phyloP scores from a whole-genome alignment of 2,113 vertebrate species.

The Coturnix japonica region DNA sequence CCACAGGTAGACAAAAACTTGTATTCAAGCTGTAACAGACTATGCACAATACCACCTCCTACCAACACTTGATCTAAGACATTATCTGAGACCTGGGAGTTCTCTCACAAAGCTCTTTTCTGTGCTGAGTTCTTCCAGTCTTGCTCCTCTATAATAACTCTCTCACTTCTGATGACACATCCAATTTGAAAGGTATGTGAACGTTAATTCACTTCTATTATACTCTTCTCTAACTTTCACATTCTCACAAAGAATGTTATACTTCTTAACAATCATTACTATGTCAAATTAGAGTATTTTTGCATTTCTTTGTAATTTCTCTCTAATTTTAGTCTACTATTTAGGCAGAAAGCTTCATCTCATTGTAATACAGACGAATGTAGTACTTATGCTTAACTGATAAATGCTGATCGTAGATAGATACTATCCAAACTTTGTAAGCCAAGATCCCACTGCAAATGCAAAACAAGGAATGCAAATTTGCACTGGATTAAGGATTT shows the following conservation, averaged over 20 bases:
- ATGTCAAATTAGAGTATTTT: background rate
- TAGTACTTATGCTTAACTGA: background rate
- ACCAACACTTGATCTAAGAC: background rate
- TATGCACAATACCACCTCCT: accelerated
- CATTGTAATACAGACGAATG: background rate
- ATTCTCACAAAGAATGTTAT: too few species aligned
- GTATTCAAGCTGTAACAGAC: accelerated
- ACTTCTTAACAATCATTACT: background rate
- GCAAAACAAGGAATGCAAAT: background rate
- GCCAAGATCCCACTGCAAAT: background rate
- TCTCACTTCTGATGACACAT: background rate
- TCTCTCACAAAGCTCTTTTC: background rate
- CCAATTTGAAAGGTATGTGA: background rate
- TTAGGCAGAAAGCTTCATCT: background rate
- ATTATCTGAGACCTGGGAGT: background rate
- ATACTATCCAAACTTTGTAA: background rate
- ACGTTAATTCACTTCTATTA: background rate
- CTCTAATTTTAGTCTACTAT: background rate
- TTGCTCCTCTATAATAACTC: background rate
- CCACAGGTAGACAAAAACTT: background rate
- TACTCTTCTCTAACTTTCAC: background rate
- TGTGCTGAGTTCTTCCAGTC: background rate
- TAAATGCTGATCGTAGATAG: background rate
- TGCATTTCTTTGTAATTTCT: background rate
- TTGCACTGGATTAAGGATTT: background rate